Evolutionary conservation across 1,140 invertebrate species (phyloP).

Genomic region (Cecropterus lyciades): DNA sequence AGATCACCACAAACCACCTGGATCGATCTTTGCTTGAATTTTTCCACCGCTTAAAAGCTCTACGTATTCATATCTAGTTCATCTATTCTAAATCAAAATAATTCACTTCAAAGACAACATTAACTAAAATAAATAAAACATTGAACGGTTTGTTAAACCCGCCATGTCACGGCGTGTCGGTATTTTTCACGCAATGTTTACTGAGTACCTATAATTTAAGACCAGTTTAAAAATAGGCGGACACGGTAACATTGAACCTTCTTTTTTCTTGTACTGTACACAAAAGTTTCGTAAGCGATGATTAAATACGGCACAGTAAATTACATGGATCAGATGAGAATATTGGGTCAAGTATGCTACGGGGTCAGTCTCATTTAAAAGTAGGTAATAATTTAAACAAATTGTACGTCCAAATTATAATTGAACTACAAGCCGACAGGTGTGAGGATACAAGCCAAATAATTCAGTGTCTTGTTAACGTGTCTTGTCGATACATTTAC

Average conservation of each 20-base stretch:
- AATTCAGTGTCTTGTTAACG: conserved; percentile 15
- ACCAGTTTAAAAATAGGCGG: conserved; percentile 19
- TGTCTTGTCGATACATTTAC: conserved; percentile 5
- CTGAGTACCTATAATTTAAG: conserved; percentile 10
- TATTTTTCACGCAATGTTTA: conserved; percentile 9
- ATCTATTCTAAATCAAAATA: too few relatives aligned
- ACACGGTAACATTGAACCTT: conserved; percentile 29
- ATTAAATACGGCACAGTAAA: conserved; percentile 32
- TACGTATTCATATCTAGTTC: too few relatives aligned
- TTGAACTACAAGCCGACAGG: conserved; percentile 27
- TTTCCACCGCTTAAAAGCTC: conserved; percentile 13
- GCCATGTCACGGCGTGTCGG: background rate
- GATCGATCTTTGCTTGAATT: conserved; percentile 29
- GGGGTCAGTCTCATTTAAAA: conserved; percentile 30
- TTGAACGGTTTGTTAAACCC: conserved; percentile 12
- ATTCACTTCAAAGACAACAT: too few relatives aligned
- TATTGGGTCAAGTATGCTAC: conserved; percentile 29
- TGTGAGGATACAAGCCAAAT: conserved; percentile 17
- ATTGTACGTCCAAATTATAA: conserved; percentile 30
- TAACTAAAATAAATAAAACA: too few relatives aligned
- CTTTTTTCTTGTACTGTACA: conserved; percentile 21
- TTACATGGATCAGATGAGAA: conserved; percentile 35
- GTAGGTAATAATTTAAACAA: conserved; percentile 29
- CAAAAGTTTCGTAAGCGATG: conserved; percentile 40
- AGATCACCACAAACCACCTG: conserved; percentile 50